Evolutionary conservation across 2,797 vertebrate species (phyloP).

Genomic region (Myotis planiceps): DNA sequence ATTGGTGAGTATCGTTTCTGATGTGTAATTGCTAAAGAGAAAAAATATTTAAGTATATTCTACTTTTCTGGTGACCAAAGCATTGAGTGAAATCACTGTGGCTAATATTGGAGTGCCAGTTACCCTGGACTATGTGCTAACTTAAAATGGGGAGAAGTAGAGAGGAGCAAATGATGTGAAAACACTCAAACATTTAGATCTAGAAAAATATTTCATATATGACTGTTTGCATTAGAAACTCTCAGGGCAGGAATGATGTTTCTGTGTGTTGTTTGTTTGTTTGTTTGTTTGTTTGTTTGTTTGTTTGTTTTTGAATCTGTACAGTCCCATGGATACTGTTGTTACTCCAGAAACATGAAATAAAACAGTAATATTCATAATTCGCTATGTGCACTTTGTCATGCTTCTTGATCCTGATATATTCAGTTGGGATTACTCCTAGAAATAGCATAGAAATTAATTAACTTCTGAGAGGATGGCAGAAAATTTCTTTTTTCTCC

Average conservation of each 20-base stretch:
- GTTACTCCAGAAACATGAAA: constrained; percentile 46
- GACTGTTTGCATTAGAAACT: constrained; percentile 32
- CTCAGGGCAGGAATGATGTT: constrained; percentile 47
- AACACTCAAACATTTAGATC: not conserved
- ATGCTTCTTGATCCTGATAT: constrained; percentile 29
- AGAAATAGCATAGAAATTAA: constrained; percentile 13
- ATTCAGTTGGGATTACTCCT: constrained; percentile 37
- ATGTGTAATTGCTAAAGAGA: constrained; percentile 5
- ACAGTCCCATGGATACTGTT: not conserved
- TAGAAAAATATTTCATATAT: constrained; percentile 28
- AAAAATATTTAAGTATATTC: constrained; percentile 20
- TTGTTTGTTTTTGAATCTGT: constrained; percentile 46
- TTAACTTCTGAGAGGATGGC: constrained; percentile 6
- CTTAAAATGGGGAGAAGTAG: constrained; percentile 46
- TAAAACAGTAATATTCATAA: constrained; percentile 52
- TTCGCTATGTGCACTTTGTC: constrained; percentile 25
- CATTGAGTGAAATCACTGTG: not conserved
- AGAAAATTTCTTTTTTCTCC: not conserved
- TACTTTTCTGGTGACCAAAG: not conserved
- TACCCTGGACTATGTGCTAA: constrained; percentile 8
- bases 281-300: not conserved
- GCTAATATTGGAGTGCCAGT: not conserved
- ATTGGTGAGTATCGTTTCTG: not conserved
- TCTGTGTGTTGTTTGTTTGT: not conserved
- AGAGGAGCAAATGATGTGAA: not conserved